Base-by-base conservation (phyloP, 2,113 vertebrate genomes). In the Bubo blakistoni region DNA sequence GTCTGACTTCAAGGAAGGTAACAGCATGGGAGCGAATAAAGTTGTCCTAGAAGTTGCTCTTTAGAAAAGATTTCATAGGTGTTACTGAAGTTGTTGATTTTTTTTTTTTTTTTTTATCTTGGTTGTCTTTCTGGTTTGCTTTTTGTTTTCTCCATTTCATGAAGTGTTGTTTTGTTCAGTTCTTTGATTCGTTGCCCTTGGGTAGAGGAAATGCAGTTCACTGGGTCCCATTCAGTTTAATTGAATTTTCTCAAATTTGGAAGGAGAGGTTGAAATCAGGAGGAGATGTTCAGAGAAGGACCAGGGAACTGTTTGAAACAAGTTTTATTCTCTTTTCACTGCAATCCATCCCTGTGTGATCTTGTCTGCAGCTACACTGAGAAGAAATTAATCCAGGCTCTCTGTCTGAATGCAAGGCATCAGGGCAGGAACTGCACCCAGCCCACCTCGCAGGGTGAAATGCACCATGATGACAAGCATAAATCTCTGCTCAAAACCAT, bases 381-480 rank as follows among this genome's bases (percentile, higher is more conserved):
- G 63, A 44, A 78, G 47, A 52, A 86, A 78, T 63, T 51, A 2
- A 42, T 59, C 24, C 24, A 32, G 57, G 13, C 18, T 54, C 29
- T 36, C 4, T n/a, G 25, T 46, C 18, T 7, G 47, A 82, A n/a
- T n/a, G 32, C 32, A 66, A 13, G 2, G 0, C 3, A 0, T 66
- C 27, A 25, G n/a, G 42, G 38, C 24, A 46, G 61, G 73, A 46
- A 1, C 26, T 15, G 54, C 38, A 3, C 38, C 59, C 47, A 30
- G 21, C 29, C 59, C 40, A 5, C 25, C 22, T 54, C 0, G 0
- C 36, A 20, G 25, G 8, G 47, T 24, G 5, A 67, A 52, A 46
- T 4, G 22, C 40, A 24, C 17, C 0, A 0, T 16, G 63, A 32
- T 27, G 51, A 24, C 7, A 10, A 18, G 12, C 10, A 44, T 38